Evolutionary conservation across 2,888 invertebrate genomes (phyloP).

Genomic region (Tridacna crocea): DNA sequence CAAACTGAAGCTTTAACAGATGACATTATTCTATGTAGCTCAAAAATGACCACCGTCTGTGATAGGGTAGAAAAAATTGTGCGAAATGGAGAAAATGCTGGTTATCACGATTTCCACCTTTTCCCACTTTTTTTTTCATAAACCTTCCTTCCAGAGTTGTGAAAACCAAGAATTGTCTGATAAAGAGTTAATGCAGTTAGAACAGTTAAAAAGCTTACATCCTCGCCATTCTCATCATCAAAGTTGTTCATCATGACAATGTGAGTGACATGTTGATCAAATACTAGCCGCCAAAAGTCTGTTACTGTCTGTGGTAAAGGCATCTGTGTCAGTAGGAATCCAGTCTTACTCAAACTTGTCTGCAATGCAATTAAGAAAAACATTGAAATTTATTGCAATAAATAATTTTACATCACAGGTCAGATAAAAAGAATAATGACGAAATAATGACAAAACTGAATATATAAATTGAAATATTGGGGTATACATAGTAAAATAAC

Average conservation of each 20-base stretch:
- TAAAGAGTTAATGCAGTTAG: neutral
- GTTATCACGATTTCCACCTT: neutral
- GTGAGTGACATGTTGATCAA: conserved; percentile 61
- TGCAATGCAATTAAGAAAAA: conserved; percentile 18
- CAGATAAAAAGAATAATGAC: too few species aligned
- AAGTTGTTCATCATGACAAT: conserved; percentile 65
- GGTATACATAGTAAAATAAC: too few species aligned
- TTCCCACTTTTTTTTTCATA: neutral
- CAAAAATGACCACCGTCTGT: neutral
- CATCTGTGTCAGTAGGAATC: conserved; percentile 61
- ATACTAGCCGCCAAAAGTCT: conserved; percentile 65
- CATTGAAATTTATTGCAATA: too few species aligned
- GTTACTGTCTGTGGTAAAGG: conserved; percentile 66
- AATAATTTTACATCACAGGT: too few species aligned
- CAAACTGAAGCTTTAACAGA: too few species aligned
- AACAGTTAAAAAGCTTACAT: neutral
- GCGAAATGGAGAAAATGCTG: neutral
- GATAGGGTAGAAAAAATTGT: neutral
- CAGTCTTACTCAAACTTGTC: conserved; percentile 59
- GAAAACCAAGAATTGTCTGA: neutral
- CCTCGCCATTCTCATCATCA: conserved; percentile 57
- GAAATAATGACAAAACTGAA: too few species aligned
- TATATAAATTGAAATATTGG: too few species aligned
- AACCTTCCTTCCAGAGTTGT: neutral
- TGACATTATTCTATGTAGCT: too few species aligned